Base-by-base conservation (phyloP, 2,888 invertebrate genomes). In the Eustalomyia histrio region DNA sequence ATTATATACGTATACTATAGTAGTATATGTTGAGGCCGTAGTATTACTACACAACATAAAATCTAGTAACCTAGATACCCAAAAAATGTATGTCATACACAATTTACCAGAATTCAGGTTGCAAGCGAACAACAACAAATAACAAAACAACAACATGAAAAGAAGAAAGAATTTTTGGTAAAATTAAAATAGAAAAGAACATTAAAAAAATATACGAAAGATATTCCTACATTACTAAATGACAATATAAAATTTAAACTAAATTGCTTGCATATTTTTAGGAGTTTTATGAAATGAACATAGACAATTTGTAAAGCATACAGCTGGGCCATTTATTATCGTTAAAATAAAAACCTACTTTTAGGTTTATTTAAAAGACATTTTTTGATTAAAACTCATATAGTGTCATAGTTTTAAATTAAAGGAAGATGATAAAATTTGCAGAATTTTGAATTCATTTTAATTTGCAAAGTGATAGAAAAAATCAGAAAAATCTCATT, bases 41-140 rank as follows among this genome's bases (percentile, higher is more conserved):
- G 72, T 76, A 76, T 57, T 80, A 81, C 55, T 78, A 74, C 52
- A 73, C 69, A 74, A 74, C 73, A 69, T 75, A 43, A 65, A 78
- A 74, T 74, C 81, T 78, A 81, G 81, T 81, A 81, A 81, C 81
- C 81, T 65, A 81, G 78, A 67, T 81, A 74, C 67, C 57, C 71
- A 14, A 78, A 65, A 81, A 75, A 78, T 78, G 78, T 81, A 17
- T 78, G 81, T 78, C 81, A 81, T 75, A 78, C 78, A 81, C 78
- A 81, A 78, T 81, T 81, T 81, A 68, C 74, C 55, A 71, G 74
- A 81, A 81, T 81, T 78, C 78, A 81, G 78, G 81, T 81, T 81
- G 81, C 74, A 81, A 75, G 10, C 73, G 58, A 65, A 60, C 65
- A 69, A 67, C 63, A 76, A 71, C 43, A 76, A 76, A 55, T n/a